Base-by-base conservation (phyloP, 30 jellyfish, hydroid and myxozoan genomes). In the Aurelia coerulea region DNA sequence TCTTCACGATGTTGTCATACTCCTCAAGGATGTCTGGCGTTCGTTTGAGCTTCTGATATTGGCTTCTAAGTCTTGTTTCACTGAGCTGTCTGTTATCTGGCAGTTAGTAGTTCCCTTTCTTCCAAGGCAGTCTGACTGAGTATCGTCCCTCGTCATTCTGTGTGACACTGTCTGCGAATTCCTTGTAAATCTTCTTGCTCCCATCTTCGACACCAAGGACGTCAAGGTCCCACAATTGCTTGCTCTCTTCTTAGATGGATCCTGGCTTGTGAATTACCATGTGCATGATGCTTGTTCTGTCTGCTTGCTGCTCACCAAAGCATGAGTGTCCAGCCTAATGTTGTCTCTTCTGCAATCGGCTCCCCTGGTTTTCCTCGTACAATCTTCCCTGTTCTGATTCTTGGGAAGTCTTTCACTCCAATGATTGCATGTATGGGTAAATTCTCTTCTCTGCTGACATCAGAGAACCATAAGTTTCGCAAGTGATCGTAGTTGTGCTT, bases 51-150 rank as follows among this genome's bases (percentile, higher is more conserved):
- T 66, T 80, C 72, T 42, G 52, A 6, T 9, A 72, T 49, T 63
- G 86, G 12, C 52, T 18, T 19, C 76, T 8, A 35, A 80, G 62
- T 65, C 72, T 64, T 62, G 86, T 11, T 19, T 63, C 52, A 52
- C 90, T 10, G 17, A 34, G n/a, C 50, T 65, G 15, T 31, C 39
- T 53, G 85, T 65, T 80, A 14, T 13, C 33, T 15, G 69, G 85
- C 54, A 80, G 46, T 16, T 19, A 52, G 23, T 11, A 34, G 37
- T 78, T 56, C n/a, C 79, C 79, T 31, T 39, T 52, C 82, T 75
- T 75, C 86, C 80, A 52, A 12, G 86, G 86, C 42, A 78, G 72
- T 35, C 33, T 39, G 16, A 62, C 88, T 10, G 62, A 5, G 72
- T 78, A 60, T 78, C 80, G 56, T 54, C 80, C 80, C n/a, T 62